Conservation (phyloP, 1,140 invertebrate species). For the Diplogasteroides magnus region DNA sequence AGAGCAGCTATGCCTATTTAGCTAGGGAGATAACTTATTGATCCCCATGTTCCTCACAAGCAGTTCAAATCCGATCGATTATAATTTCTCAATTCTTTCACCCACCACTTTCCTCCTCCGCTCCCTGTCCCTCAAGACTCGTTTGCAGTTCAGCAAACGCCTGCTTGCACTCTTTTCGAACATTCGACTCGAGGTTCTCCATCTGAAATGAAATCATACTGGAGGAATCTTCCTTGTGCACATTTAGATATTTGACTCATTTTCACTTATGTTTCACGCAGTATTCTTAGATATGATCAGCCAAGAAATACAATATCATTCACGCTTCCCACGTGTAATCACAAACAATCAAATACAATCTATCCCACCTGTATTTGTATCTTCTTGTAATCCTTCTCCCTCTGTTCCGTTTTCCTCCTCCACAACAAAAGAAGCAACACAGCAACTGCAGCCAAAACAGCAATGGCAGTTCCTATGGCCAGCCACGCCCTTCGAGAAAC, state of each 20-base stretch:
- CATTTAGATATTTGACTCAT: too few species aligned
- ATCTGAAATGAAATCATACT: constrained; percentile 87
- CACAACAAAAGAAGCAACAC: constrained; percentile 8
- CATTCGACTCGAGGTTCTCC: constrained; percentile 96
- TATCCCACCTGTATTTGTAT: constrained; percentile 72
- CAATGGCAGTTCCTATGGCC: background rate
- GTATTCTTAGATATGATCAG: constrained; percentile 35
- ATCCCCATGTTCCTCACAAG: constrained; percentile 90
- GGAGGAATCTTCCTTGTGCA: too few species aligned
- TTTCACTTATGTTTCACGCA: constrained; percentile 34
- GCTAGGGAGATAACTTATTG: constrained; percentile 95
- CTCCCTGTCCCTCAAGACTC: constrained; percentile 66
- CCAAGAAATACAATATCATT: constrained; percentile 20
- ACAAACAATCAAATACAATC: constrained; percentile 62
- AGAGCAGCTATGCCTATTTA: too few species aligned
- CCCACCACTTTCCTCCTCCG: background rate
- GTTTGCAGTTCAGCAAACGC: constrained; percentile 98
- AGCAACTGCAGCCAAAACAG: background rate
- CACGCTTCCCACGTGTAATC: constrained; percentile 15
- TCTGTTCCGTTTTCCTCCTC: constrained; percentile 9
- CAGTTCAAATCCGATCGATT: constrained; percentile 85
- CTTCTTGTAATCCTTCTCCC: constrained; percentile 22
- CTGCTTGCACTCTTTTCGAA: constrained; percentile 90
- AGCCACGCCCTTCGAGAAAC: background rate
- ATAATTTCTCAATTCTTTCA: constrained; percentile 79